phyloP scores from a whole-genome alignment of 1,140 invertebrate genomes.

The Arctopsyche grandis region DNA sequence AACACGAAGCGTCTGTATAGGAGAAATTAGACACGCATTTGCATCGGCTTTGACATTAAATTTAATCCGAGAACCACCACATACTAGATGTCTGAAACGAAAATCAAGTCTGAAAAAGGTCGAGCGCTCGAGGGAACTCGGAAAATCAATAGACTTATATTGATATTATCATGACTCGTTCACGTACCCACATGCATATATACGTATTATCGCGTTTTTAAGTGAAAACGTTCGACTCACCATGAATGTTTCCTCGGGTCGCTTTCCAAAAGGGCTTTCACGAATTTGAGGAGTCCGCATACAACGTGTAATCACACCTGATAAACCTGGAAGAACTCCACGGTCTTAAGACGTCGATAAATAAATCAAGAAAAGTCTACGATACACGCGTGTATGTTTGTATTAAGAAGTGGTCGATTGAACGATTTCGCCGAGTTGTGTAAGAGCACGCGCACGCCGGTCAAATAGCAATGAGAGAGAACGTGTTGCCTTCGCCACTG shows the following conservation, averaged over 20 bases:
- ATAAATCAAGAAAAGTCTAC: neutral
- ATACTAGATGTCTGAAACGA: too few species aligned
- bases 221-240: neutral
- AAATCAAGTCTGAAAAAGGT: too few species aligned
- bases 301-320: neutral
- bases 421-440: neutral
- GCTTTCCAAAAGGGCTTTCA: conserved; percentile 9
- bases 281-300: neutral
- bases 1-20: too few species aligned
- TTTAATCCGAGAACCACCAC: too few species aligned
- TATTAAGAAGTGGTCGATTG: neutral
- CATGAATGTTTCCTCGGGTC: neutral
- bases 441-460: neutral
- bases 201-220: neutral
- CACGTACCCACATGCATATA: too few species aligned
- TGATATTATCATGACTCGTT: too few species aligned
- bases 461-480: neutral
- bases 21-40: too few species aligned
- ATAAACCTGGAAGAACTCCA: too few species aligned
- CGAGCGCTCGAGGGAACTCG: too few species aligned
- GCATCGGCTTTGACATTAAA: too few species aligned
- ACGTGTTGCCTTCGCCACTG: neutral
- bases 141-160: too few species aligned
- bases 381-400: neutral
- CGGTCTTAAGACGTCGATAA: too few species aligned